Conservation (phyloP, 2,888 invertebrate genomes). For the Andrena trimmerana region DNA sequence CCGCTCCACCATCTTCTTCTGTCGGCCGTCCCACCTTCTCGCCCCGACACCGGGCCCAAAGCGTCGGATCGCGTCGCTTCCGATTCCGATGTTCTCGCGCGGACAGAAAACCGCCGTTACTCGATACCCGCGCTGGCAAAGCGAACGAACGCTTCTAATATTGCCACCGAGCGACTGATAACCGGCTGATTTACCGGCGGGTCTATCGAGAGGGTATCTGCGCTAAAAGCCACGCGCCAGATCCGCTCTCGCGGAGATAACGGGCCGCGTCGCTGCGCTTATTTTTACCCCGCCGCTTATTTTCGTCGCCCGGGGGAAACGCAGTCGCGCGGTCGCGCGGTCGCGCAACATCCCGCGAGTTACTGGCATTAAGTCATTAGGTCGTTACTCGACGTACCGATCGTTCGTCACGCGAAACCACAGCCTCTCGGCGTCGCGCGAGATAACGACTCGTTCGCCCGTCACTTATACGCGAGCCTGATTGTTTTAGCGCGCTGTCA, state of each 20-base stretch:
- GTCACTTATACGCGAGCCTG: constrained; percentile 55
- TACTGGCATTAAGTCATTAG: constrained; percentile 67
- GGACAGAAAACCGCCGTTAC: constrained; percentile 1
- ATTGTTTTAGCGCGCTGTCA: constrained; percentile 51
- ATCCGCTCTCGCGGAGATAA: constrained; percentile 30
- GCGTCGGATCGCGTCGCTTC: constrained; percentile 52
- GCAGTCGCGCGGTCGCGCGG: constrained; percentile 18
- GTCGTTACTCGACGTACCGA: constrained; percentile 60
- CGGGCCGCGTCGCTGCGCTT: constrained; percentile 4
- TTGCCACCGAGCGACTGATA: constrained; percentile 41
- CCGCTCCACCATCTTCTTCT: constrained; percentile 30
- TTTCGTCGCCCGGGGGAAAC: constrained; percentile 32
- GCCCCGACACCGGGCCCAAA: constrained; percentile 32
- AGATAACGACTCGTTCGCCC: constrained; percentile 65
- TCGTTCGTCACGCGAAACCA: constrained; percentile 64
- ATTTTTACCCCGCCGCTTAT: constrained; percentile 45
- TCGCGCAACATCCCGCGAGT: neutral
- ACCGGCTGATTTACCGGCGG: constrained; percentile 52
- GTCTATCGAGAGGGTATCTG: constrained; percentile 44
- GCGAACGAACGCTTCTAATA: constrained; percentile 4
- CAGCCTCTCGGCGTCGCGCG: constrained; percentile 61
- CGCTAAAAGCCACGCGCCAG: constrained; percentile 66
- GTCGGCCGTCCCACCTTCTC: constrained; percentile 34
- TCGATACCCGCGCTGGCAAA: neutral
- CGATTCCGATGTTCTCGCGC: constrained; percentile 4